Evolutionary conservation across 2,888 invertebrate species (phyloP).

Genomic region (Drepana falcataria): DNA sequence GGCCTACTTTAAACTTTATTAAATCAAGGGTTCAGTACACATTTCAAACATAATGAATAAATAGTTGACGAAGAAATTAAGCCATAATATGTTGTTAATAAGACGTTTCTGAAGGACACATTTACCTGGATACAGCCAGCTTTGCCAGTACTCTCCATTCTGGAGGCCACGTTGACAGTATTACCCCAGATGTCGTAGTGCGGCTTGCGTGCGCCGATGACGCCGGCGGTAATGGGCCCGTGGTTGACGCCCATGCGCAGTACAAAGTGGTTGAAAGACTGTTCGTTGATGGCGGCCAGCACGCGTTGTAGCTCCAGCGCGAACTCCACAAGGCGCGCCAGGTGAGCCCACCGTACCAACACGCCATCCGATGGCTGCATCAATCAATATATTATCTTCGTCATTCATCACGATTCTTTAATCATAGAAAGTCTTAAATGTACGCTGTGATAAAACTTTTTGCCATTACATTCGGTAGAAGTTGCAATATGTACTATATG

Average conservation of each 20-base stretch:
- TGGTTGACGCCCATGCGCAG: constrained; percentile 96
- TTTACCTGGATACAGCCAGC: constrained; percentile 95
- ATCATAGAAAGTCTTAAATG: background rate
- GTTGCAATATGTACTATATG: no score
- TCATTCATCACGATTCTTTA: background rate
- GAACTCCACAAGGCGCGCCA: constrained; percentile 92
- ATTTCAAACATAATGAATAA: no score
- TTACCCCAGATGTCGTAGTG: constrained; percentile 99
- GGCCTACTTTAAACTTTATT: no score
- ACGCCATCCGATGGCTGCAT: constrained; percentile 84
- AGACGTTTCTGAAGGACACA: no score
- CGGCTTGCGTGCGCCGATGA: constrained; percentile 95
- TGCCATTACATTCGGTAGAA: no score
- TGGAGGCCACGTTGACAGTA: constrained; percentile 96
- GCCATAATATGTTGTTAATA: no score
- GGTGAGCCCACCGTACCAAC: constrained; percentile 88
- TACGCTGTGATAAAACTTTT: no score
- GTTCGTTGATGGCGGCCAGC: constrained; percentile 94
- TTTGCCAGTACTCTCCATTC: constrained; percentile 99
- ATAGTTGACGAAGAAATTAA: no score
- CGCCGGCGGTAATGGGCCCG: constrained; percentile 96
- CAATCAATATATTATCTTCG: background rate
- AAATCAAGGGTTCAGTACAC: no score
- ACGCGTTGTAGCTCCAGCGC: constrained; percentile 93
- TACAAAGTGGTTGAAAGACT: constrained; percentile 96